Conservation (phyloP, 2,797 vertebrate genomes). For the Enteromius anoplus region DNA sequence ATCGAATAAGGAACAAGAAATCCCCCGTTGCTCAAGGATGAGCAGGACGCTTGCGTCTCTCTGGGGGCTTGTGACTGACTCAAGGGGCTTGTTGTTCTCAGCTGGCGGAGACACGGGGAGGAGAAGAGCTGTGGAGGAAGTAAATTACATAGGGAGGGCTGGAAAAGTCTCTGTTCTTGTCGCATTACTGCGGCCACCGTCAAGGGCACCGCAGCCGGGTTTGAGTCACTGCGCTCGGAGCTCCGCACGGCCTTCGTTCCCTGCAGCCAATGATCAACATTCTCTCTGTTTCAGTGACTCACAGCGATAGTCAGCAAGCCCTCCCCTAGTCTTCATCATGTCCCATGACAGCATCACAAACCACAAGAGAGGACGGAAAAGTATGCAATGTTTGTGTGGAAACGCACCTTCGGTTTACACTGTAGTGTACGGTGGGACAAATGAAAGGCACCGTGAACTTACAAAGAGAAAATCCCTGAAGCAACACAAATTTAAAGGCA, state of each 20-base stretch:
- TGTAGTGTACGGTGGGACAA: not conserved
- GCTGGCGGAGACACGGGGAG: not conserved
- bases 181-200: constrained; percentile 28
- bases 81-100: constrained; percentile 36
- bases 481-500: not conserved
- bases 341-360: constrained; percentile 24
- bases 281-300: constrained; percentile 40
- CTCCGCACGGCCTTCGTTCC: constrained; percentile 25
- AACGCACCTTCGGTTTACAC: not conserved
- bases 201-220: constrained; percentile 44
- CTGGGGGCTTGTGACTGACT: constrained; percentile 19
- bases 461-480: not conserved
- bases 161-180: constrained; percentile 37
- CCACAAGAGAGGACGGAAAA: not conserved
- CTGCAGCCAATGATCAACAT: constrained; percentile 45
- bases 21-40: constrained; percentile 23
- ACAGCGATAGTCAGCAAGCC: constrained; percentile 22
- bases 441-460: not conserved
- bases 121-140: constrained; percentile 21
- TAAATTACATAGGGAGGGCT: constrained; percentile 9
- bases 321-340: constrained; percentile 2
- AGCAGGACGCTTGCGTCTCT: constrained; percentile 10
- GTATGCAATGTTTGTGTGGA: not conserved
- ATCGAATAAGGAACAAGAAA: constrained; percentile 27
- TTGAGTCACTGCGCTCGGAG: constrained; percentile 38